Base-by-base conservation (phyloP, 2,113 vertebrate genomes). In the Rhinopithecus roxellana region DNA sequence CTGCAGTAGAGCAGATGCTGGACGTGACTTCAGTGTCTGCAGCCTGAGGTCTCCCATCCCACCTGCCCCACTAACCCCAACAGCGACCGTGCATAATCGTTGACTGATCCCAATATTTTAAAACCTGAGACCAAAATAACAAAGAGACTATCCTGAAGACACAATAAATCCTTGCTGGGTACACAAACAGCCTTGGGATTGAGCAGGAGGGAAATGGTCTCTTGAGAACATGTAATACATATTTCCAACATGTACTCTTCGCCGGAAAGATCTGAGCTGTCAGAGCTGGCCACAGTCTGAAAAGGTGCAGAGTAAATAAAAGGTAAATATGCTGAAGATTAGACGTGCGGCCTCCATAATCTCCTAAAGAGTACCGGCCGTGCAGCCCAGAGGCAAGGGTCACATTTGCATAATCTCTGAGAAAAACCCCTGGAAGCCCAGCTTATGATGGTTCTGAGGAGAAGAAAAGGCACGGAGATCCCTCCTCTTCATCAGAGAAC, bases 331-430 rank as follows among this genome's bases (percentile, higher is more conserved):
- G 3, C 7, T 1, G 22, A 75, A 40, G 22, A 22, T 50, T 18
- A 64, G 77, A 32, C 6, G 0, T 25, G 20, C 12, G 8, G 23
- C n/a, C 77, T 50, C 86, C 20, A 20, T 27, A 67, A 83, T 55
- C 79, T 43, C 52, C 17, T 20, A 1, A 12, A 35, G 67, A 81
- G 50, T 67, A 23, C 40, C 1, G n/a, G 72, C 22, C 43, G 43
- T 48, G 48, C 40, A 35, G 78, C 25, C 43, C 50, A 0, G 6
- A 57, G 85, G 87, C 55, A 20, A 32, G 23, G 45, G 7, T 16
- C 14, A 45, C 17, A 75, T 94, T 82, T 95, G 70, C 59, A 89
- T 89, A 55, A 90, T 90, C 72, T 85, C 70, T 45, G 22, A 55
- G 80, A 78, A 23, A 81, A 55, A 30, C 3, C 43, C 45, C 52